Percentiles rank a stretch among this genome's conserved stretches.
Conservation (phyloP, 2,888 invertebrate genomes). For the Zelleria hepariella region DNA sequence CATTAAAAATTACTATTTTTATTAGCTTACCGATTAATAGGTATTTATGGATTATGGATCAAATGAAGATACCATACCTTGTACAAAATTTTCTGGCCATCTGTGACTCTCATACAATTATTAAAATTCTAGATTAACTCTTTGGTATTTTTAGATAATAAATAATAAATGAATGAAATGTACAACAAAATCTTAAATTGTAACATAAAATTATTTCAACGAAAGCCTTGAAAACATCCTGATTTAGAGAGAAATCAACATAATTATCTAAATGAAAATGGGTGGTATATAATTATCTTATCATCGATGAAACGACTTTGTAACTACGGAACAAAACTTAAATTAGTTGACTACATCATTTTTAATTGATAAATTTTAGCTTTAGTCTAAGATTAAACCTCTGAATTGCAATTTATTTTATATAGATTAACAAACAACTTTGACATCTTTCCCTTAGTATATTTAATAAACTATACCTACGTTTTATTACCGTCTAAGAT, state of each 20-base stretch:
- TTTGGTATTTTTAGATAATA: constrained; percentile 7
- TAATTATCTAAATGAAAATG: no score
- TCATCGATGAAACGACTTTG: constrained; percentile 29
- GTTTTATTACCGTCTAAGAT: constrained; percentile 28
- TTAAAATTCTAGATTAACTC: not conserved
- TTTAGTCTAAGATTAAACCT: constrained; percentile 59
- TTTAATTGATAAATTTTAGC: constrained; percentile 44
- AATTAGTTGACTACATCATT: constrained; percentile 34
- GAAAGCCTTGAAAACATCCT: constrained; percentile 24
- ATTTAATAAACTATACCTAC: constrained; percentile 51
- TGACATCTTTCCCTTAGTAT: constrained; percentile 38
- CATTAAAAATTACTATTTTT: constrained; percentile 60
- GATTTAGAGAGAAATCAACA: not conserved
- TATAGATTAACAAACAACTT: constrained; percentile 68
- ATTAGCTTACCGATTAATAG: constrained; percentile 27
- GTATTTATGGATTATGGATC: not conserved
- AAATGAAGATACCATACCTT: not conserved
- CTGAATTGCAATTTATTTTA: constrained; percentile 69
- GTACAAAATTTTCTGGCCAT: not conserved
- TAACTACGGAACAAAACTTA: constrained; percentile 31
- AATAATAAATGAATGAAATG: constrained; percentile 22
- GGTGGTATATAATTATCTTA: no score
- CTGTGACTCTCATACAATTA: not conserved
- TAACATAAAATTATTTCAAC: not conserved
- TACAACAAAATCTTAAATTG: constrained; percentile 18